Base-by-base conservation (phyloP, 2,113 vertebrate genomes). In the Mungos mungo region DNA sequence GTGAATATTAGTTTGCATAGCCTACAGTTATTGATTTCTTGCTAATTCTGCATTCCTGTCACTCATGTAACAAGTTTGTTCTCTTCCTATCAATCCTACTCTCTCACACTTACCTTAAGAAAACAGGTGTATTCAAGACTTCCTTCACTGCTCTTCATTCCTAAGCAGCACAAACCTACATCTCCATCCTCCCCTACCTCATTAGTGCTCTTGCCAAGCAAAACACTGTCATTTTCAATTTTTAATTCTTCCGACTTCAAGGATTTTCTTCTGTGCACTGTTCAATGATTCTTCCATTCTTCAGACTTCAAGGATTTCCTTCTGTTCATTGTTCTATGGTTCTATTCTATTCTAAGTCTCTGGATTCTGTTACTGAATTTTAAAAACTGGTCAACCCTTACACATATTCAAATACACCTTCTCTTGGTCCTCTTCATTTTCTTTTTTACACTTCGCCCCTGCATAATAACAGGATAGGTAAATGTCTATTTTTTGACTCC, bases 121-220 rank as follows among this genome's bases (percentile, higher is more conserved):
- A 77, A 79, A 57, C 71, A 15, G 13, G 4, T 19, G 1, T 35
- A 35, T 19, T 85, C 52, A 45, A 54, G n/a, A 27, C 31, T 54
- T 57, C 54, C 25, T 60, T 84, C 11, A 47, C 45, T 6, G 45
- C 25, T 29, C 29, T 25, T 60, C 33, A 25, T 82, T 52, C 38
- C 38, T 35, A 29, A 54, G 52, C 4, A 47, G 25, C 9, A 45
- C 0, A 0, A 1, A 3, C 15, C 65, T 47, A 2, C 38, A 2
- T 35, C 15, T 57, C 45, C 18, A 13, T 18, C 3, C 5, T 52
- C 7, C 35, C 31, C 66, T 69, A 65, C n/a, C 38, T 50, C 18
- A 45, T 7, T 33, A 74, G 33, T 11, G 5, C 23, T 57, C 66
- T 14, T 81, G 57, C 7, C 38, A 87, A 60, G 47, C 33, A 74